Conservation (phyloP, 92 coral and sea anemone genomes). For the Bergia sp. region DNA sequence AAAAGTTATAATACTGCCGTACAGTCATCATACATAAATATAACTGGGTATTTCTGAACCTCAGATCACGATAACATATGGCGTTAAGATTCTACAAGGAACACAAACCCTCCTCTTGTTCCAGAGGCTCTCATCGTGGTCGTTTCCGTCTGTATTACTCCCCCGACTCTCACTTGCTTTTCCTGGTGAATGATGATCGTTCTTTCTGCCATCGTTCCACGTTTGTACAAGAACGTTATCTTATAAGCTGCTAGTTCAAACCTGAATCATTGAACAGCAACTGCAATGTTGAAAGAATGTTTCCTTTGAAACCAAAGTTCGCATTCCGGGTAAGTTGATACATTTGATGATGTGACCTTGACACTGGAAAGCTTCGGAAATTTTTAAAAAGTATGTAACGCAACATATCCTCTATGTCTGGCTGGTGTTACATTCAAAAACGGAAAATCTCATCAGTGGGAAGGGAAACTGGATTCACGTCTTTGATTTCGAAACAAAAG, state of each 20-base stretch:
- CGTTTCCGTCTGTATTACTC: neutral
- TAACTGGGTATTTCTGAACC: neutral
- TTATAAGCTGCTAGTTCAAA: no score
- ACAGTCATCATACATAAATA: neutral
- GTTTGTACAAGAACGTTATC: no score
- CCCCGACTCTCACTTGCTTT: neutral
- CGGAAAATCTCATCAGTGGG: no score
- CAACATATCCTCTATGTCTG: neutral
- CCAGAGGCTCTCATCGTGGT: neutral
- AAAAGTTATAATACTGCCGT: neutral
- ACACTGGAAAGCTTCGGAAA: neutral
- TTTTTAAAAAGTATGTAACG: neutral
- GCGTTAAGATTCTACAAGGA: neutral
- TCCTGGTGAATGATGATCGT: neutral
- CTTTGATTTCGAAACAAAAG: no score
- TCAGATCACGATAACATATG: neutral
- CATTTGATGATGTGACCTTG: neutral
- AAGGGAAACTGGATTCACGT: no score
- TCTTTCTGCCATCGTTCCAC: neutral
- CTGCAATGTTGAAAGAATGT: neutral
- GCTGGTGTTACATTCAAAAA: neutral
- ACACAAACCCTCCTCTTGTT: neutral
- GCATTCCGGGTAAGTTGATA: neutral
- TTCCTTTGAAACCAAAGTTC: no score
- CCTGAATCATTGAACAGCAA: neutral